phyloP scores from a whole-genome alignment of 2,797 vertebrate genomes.

The Betta splendens region DNA sequence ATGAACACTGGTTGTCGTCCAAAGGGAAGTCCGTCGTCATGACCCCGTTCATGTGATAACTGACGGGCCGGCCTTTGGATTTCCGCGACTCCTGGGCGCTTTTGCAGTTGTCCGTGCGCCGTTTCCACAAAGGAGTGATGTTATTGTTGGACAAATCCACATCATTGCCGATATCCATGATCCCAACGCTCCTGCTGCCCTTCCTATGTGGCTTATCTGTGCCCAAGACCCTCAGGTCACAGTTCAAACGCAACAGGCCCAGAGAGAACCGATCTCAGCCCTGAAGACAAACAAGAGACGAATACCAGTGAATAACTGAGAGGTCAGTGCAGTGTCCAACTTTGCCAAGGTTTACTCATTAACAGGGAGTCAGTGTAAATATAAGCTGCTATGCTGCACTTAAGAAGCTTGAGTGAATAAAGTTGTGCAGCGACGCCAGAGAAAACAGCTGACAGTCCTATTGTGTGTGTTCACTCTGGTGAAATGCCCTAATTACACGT shows the following conservation, averaged over 20 bases:
- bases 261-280: slow-evolving; percentile 33
- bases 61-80: slow-evolving; percentile 81
- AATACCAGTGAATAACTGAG: slow-evolving; percentile 35
- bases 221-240: slow-evolving; percentile 39
- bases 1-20: slow-evolving; percentile 77
- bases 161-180: slow-evolving; percentile 82
- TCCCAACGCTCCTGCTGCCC: slow-evolving; percentile 7
- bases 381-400: slow-evolving; percentile 23
- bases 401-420: neutral
- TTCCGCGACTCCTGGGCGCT: slow-evolving; percentile 53
- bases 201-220: slow-evolving; percentile 32
- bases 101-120: slow-evolving; percentile 68
- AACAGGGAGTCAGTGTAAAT: slow-evolving; percentile 43
- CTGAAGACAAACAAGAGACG: slow-evolving; percentile 49
- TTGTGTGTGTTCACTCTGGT: slow-evolving; percentile 56
- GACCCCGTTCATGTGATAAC: slow-evolving; percentile 87
- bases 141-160: slow-evolving; percentile 86
- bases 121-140: slow-evolving; percentile 85
- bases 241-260: slow-evolving; percentile 45
- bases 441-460: slow-evolving; percentile 31
- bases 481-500: slow-evolving; percentile 56
- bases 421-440: slow-evolving; percentile 18
- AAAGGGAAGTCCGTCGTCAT: slow-evolving; percentile 83
- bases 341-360: slow-evolving; percentile 70
- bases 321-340: slow-evolving; percentile 30